Evolutionary conservation across 2,888 invertebrate genomes (phyloP), one percentile per base, ranked within the genome.

Genomic region (Bombyx huttoni): DNA sequence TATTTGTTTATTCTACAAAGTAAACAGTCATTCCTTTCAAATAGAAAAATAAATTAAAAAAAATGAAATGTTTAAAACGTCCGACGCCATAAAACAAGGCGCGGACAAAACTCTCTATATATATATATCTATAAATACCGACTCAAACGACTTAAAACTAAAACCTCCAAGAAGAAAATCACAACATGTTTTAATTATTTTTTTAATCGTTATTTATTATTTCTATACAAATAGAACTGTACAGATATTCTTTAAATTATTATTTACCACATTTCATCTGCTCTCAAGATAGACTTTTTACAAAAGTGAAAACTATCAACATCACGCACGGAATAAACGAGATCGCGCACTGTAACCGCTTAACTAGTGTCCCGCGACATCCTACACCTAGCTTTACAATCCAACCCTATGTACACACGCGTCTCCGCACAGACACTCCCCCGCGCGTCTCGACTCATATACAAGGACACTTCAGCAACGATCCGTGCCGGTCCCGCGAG

Each of bases 161-260:
- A n/a, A 78, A 67, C 78, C 24, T 24, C 5, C 24, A 24, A 24
- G 24, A 70, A 67, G 78, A 84, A 76, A 86, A 86, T 86, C 86
- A 88, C 85, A 86, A 86, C 81, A 83, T 73, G 70, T 83, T 81
- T 84, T 75, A 72, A 79, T 40, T 10, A 74, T 77, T 81, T 85
- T 81, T 89, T 84, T 75, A 87, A 88, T 89, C 82, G 75, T 89
- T 88, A 87, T 89, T 89, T 83, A 86, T 89, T 89, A 89, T 86
- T 89, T 89, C 89, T 89, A 89, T 89, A 89, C 89, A 89, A 89
- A 89, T 89, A 89, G 86, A 86, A 89, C 89, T 90, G 89, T 89
- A 89, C 89, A 89, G 88, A 88, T 87, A 84, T 76, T 82, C 13
- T 78, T 89, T 89, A 86, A 89, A 86, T 89, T 87, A 80, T 76